Conservation (phyloP, 2,888 invertebrate genomes). For the Pollenia labialis region DNA sequence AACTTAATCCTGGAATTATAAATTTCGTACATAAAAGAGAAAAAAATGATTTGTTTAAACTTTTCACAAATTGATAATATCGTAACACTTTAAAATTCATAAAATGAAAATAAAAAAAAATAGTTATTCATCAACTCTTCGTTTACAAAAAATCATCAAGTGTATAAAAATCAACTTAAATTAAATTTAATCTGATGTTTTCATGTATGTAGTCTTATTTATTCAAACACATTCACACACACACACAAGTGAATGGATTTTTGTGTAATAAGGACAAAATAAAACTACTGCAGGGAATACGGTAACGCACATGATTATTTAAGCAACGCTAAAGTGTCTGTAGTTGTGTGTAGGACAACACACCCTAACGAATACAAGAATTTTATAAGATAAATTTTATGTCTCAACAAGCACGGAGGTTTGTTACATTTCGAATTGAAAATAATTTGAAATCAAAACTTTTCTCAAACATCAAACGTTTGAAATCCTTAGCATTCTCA, state of each 20-base stretch:
- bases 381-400: neutral
- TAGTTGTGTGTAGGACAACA: neutral
- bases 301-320: conserved; percentile 21
- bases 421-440: too few relatives aligned
- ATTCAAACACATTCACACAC: neutral
- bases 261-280: neutral
- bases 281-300: conserved; percentile 1
- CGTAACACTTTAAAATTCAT: conserved; percentile 8
- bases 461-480: too few relatives aligned
- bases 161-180: conserved; percentile 19
- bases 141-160: neutral
- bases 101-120: conserved; percentile 1
- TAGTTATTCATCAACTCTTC: conserved; percentile 10
- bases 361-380: neutral
- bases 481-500: too few relatives aligned
- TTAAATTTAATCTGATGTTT: conserved; percentile 19
- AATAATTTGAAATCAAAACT: too few relatives aligned
- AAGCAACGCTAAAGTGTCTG: conserved; percentile 16
- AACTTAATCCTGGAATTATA: too few relatives aligned
- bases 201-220: neutral
- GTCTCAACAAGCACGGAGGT: neutral
- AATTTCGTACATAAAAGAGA: neutral
- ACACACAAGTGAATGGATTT: neutral
- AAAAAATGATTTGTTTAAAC: neutral
- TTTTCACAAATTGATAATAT: conserved; percentile 16